Base-by-base conservation (phyloP, 2,113 vertebrate species). In the Catharus fuscescens region DNA sequence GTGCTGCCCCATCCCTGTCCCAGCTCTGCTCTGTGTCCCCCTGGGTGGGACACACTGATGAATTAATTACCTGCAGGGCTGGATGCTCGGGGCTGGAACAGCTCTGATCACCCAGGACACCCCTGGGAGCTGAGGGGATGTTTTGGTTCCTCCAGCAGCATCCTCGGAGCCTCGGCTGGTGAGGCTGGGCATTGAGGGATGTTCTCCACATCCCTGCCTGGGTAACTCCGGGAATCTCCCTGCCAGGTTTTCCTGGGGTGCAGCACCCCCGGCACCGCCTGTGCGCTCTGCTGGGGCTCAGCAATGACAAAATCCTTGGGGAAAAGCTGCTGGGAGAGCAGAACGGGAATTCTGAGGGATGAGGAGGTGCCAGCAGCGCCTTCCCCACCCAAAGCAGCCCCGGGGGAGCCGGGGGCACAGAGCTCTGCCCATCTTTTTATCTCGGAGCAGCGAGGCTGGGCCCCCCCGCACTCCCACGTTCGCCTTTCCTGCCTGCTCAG, bases 21-120 rank as follows among this genome's bases (percentile, higher is more conserved):
- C 70, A 1, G 25, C 62, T 24, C 42, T 0, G 1, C n/a, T 36
- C 40, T 53, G 47, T 0, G 8, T 8, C 4, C 6, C 64, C 25
- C 53, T 38, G 38, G 38, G 10, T 38, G 38, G 38, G 38, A 38
- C 38, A 38, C 38, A 38, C 21, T 45, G 20, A 45, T 45, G 10
- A 69, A n/a, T 29, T 83, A 88, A 91, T 60, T 67, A 92, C 67
- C 80, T 62, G 92, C 87, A 89, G 73, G 56, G 86, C 81, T 67
- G 92, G 20, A 45, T 66, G 50, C 61, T 14, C 62, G 57, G 50
- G 59, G 69, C 18, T 24, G 29, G 29, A 23, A 1, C 50, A 28
- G 88, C 87, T 96, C 91, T 94, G 90, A 87, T 93, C 50, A 34
- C 64, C 36, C 0, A 4, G 60, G 67, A 7, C 0, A 1, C 21